Conservation (phyloP, 1,140 invertebrate species). For the Trachymyrmex septentrionalis region DNA sequence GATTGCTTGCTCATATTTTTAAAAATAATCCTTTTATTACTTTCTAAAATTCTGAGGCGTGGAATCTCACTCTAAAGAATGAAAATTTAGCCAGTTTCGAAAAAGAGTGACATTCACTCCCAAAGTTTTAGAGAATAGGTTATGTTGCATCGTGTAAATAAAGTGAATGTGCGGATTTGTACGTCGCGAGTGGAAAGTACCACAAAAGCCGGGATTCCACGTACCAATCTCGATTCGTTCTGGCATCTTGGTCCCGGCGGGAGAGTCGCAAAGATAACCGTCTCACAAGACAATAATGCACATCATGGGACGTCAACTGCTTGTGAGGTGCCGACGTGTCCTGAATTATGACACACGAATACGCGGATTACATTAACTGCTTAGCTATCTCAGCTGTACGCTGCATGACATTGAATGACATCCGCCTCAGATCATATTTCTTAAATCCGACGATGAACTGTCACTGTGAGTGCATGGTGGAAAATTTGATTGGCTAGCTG, state of each 20-base stretch:
- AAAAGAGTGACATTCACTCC: too few relatives aligned
- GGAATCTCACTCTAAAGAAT: too few relatives aligned
- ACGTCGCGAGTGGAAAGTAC: background rate
- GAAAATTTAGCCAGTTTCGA: too few relatives aligned
- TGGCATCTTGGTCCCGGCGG: slow-evolving; percentile 66
- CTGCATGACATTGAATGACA: background rate
- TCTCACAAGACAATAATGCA: background rate
- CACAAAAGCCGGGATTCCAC: slow-evolving; percentile 26
- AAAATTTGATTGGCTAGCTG: too few relatives aligned
- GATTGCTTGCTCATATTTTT: background rate
- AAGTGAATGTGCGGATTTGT: background rate
- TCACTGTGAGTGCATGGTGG: too few relatives aligned
- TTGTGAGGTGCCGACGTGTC: background rate
- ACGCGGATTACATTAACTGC: background rate
- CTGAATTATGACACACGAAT: background rate
- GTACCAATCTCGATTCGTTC: slow-evolving; percentile 79
- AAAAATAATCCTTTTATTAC: background rate
- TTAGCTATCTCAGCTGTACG: background rate
- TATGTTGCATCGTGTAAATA: background rate
- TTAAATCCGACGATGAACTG: background rate
- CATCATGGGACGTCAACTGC: background rate
- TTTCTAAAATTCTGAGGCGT: too few relatives aligned
- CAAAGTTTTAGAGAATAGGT: background rate
- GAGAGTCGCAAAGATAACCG: background rate
- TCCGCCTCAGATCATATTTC: background rate